Base-by-base conservation (phyloP, 92 coral and sea anemone species). In the Plumapathes pennacea region DNA sequence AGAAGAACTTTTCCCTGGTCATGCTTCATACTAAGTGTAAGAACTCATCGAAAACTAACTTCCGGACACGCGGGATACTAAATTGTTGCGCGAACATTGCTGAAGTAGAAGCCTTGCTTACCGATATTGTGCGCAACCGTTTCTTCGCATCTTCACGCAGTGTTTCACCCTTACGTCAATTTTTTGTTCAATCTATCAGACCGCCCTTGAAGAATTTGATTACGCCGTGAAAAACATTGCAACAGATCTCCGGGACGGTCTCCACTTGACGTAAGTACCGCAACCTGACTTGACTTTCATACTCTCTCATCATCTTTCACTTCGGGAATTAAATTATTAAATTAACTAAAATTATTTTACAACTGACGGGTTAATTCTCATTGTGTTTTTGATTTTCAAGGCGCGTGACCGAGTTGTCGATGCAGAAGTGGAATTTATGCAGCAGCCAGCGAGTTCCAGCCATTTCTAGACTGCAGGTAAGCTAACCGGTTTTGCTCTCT, bases 381-480 rank as follows among this genome's bases (percentile, higher is more conserved):
- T 19, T 14, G 12, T 56, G 12, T 48, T 25, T 25, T 9, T 0
- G 6, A 28, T 53, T 24, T 68, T 40, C 9, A 57, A 92, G 97
- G 58, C 96, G 97, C 40, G 94, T 92, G 46, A 79, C 72, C 23
- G 97, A 92, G 64, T 91, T 92, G 33, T 60, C 88, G 48, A 88
- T 96, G 5, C 97, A 88, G 50, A 78, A 92, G 32, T 92, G 97
- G 97, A 40, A 81, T 65, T 67, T 92, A 32, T 58, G 92, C 14
- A 54, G 76, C 30, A 83, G 47, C 45, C 85, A 88, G 4, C 96
- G 97, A 22, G 96, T 88, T 57, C 97, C 97, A 15, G 96, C 96
- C 12, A 92, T 92, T 67, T 88, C 96, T 28, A 75, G 97, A 55
- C 69, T 92, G 4, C 97, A 92, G 92, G 97, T 92, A 57, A 40